Evolutionary conservation across 1,140 invertebrate genomes (phyloP).

Genomic region (Uloborus diversus): DNA sequence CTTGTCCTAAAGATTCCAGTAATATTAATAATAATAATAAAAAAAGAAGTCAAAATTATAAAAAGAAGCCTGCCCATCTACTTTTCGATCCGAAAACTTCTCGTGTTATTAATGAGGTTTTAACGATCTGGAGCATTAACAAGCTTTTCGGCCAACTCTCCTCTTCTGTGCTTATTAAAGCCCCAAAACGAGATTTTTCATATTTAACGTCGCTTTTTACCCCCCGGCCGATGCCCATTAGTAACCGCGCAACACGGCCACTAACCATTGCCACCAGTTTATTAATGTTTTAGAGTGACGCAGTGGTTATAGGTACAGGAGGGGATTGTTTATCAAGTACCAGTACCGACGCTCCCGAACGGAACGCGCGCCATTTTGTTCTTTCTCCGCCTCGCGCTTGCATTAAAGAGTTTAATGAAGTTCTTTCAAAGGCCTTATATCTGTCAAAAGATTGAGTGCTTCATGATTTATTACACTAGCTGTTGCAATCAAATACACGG

Average conservation of each 20-base stretch:
- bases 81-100: slow-evolving; percentile 31
- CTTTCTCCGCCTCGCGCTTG: slow-evolving; percentile 4
- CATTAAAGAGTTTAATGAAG: slow-evolving; percentile 20
- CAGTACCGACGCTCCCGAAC: not conserved
- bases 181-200: slow-evolving; percentile 46
- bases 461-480: slow-evolving; percentile 39
- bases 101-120: slow-evolving; percentile 56
- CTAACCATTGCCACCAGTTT: slow-evolving; percentile 47
- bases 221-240: slow-evolving; percentile 13
- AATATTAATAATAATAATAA: no score
- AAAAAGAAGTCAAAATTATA: no score
- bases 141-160: slow-evolving; percentile 9
- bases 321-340: slow-evolving; percentile 52
- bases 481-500: slow-evolving; percentile 25
- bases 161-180: slow-evolving; percentile 26
- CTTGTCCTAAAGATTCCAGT: not conserved
- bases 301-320: slow-evolving; percentile 12
- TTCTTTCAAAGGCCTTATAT: slow-evolving; percentile 45
- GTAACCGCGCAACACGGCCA: slow-evolving; percentile 18
- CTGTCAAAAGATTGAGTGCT: slow-evolving; percentile 41
- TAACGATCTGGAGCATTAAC: slow-evolving; percentile 53
- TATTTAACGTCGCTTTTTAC: slow-evolving; percentile 45
- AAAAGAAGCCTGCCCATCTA: slow-evolving; percentile 2
- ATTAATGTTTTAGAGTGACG: slow-evolving; percentile 17
- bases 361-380: not conserved